phyloP scores from a whole-genome alignment of 2,888 invertebrate species.

The Chalcosyrphus nemorum region DNA sequence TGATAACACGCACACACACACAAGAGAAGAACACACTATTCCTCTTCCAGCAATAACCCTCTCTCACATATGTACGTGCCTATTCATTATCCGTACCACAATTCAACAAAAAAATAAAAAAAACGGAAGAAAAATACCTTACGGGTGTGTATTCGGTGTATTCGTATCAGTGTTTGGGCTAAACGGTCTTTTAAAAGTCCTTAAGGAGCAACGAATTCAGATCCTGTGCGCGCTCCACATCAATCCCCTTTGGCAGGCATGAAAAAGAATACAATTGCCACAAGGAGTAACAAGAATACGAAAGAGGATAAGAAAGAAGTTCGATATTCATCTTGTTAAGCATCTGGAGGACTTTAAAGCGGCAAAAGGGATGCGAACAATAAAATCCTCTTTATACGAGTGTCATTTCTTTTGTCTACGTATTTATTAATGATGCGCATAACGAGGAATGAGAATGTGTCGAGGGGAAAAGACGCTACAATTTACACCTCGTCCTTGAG shows the following conservation, averaged over 20 bases:
- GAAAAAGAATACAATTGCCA: background rate
- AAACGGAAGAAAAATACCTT: constrained; percentile 47
- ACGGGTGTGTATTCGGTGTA: constrained; percentile 18
- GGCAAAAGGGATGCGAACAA: background rate
- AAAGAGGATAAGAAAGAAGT: background rate
- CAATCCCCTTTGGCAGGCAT: constrained; percentile 5
- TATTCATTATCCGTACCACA: constrained; percentile 54
- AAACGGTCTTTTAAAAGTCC: background rate
- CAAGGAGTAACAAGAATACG: too few relatives aligned
- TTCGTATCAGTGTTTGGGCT: constrained; percentile 1
- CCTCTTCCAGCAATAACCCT: background rate
- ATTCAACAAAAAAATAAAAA: too few relatives aligned
- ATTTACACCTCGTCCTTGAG: background rate
- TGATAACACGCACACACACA: background rate
- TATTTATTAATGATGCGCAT: background rate
- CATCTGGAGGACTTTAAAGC: background rate
- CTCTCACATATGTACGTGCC: constrained; percentile 11
- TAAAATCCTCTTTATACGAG: constrained; percentile 21
- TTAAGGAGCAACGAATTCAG: constrained; percentile 6
- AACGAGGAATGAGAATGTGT: background rate
- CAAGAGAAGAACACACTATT: background rate
- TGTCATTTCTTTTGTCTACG: background rate
- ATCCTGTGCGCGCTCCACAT: background rate
- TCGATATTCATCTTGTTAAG: background rate
- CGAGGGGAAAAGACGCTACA: background rate